A percentile compares a stretch with the other conserved stretches of the same genome.
phyloP scores from a whole-genome alignment of 2,797 vertebrate species.

The Sibirionetta formosa region DNA sequence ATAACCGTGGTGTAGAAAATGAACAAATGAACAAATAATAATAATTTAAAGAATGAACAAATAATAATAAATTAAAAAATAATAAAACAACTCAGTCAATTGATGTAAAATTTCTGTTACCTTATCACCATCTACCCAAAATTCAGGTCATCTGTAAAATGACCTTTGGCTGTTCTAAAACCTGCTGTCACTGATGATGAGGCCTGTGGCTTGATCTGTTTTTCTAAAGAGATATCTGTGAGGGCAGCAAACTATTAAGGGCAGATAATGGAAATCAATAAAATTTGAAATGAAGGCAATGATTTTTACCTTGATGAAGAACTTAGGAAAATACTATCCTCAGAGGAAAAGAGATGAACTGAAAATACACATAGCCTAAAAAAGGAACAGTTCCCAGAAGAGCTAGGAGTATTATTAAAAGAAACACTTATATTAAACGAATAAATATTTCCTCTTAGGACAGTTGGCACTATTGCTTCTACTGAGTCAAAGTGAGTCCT shows the following conservation, averaged over 20 bases:
- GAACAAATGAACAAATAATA: too few relatives aligned
- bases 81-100: not conserved
- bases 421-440: not conserved
- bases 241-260: not conserved
- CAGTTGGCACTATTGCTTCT: not conserved
- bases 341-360: not conserved
- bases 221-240: not conserved
- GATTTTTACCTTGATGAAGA: not conserved
- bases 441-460: not conserved
- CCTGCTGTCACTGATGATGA: fast-evolving
- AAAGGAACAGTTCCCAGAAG: not conserved
- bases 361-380: not conserved
- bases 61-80: not conserved
- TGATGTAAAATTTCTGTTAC: not conserved
- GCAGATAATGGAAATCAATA: not conserved
- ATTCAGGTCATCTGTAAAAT: not conserved
- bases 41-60: not conserved
- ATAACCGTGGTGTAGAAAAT: not conserved
- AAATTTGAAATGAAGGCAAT: not conserved
- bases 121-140: not conserved
- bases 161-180: not conserved
- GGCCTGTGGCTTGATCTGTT: not conserved
- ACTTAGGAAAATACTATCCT: not conserved
- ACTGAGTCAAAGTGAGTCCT: not conserved
- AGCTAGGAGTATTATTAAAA: not conserved